These are phyloP conservation scores for Enteromius radiatus DNA, from an alignment of 2,797 vertebrate genomes.

Conservation along the genomic window DNA sequence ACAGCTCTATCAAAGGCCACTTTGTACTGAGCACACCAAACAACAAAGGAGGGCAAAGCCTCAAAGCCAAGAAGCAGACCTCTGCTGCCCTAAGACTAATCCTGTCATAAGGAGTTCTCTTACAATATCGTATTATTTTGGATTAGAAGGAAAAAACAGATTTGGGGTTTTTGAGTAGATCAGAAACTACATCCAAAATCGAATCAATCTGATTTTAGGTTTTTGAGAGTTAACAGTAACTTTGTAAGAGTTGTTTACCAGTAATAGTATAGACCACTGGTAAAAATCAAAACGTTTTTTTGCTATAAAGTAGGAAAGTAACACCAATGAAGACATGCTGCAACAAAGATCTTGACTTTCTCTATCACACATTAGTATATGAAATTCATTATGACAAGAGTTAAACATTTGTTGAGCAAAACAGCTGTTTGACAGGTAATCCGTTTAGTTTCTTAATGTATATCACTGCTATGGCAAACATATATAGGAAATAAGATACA, in stretches of 20 bases:
- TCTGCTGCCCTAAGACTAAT: constrained; percentile 43
- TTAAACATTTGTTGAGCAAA: background rate
- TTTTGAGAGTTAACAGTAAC: background rate
- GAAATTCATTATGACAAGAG: background rate
- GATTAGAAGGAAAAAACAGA: constrained; percentile 3
- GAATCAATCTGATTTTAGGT: background rate
- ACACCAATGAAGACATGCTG: background rate
- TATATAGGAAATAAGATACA: background rate
- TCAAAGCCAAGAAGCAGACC: constrained; percentile 43
- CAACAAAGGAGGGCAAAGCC: constrained; percentile 46
- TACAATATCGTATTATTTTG: constrained; percentile 15
- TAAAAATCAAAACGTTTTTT: background rate
- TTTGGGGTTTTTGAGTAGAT: background rate
- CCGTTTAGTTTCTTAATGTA: background rate
- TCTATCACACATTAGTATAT: constrained; percentile 7
- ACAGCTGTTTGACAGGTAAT: background rate
- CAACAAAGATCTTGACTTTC: constrained; percentile 3
- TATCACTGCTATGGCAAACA: background rate
- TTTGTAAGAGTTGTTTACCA: background rate
- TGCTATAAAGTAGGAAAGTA: background rate
- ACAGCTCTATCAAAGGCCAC: constrained; percentile 61
- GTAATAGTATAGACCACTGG: background rate
- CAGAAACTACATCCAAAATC: constrained; percentile 4
- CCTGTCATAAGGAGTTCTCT: constrained; percentile 15
- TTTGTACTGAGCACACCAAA: constrained; percentile 52